These are phyloP conservation scores for Myopa tessellatipennis DNA, from an alignment of 2,888 invertebrate species.

Conservation along the genomic window DNA sequence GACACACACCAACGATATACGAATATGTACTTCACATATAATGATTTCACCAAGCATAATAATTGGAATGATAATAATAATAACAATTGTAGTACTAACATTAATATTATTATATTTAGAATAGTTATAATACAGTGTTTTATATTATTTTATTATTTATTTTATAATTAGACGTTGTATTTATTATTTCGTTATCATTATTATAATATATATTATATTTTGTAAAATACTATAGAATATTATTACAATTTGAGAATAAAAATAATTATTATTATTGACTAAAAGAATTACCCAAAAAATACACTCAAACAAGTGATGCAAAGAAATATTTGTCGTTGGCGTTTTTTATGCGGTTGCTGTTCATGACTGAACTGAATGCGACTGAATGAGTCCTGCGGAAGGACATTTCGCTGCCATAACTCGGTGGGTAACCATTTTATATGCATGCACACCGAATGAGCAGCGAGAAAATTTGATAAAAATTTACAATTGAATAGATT, in stretches of 20 bases:
- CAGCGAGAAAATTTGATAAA: conserved; percentile 20
- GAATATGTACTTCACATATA: too few relatives aligned
- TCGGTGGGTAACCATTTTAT: not conserved
- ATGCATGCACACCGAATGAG: not conserved
- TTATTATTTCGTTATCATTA: too few relatives aligned
- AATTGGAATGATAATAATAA: not conserved
- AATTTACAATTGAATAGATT: conserved; percentile 34
- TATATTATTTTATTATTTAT: too few relatives aligned
- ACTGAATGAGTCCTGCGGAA: conserved; percentile 30
- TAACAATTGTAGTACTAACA: not conserved
- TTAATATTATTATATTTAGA: too few relatives aligned
- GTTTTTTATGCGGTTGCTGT: not conserved
- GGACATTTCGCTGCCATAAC: conserved; percentile 30
- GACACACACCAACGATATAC: not conserved
- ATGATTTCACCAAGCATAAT: conserved; percentile 34
- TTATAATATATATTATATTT: too few relatives aligned
- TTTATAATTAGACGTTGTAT: too few relatives aligned
- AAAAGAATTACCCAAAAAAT: conserved; percentile 35
- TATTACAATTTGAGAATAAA: too few relatives aligned
- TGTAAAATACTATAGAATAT: too few relatives aligned
- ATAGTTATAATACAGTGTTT: too few relatives aligned
- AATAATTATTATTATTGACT: conserved; percentile 29
- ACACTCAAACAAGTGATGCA: not conserved
- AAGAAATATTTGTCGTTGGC: not conserved
- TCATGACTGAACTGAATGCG: not conserved